phyloP scores from a whole-genome alignment of 1,140 invertebrate genomes.

The Anastrepha obliqua region DNA sequence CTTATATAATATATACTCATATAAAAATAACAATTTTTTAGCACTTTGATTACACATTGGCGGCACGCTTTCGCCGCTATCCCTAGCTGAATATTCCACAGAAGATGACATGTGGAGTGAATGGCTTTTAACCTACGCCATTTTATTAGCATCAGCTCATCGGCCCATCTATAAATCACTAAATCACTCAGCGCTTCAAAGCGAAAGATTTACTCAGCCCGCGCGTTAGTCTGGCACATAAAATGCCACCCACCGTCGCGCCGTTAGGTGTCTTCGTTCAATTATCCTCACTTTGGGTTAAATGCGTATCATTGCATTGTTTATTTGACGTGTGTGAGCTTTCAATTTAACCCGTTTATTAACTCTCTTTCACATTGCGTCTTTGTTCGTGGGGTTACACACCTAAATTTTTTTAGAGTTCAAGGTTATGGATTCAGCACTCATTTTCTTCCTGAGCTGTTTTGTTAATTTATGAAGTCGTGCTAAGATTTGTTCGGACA shows the following conservation, averaged over 20 bases:
- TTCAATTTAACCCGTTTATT: slow-evolving; percentile 24
- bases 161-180: too few species aligned
- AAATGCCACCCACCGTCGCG: not conserved
- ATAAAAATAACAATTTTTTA: too few species aligned
- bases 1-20: too few species aligned
- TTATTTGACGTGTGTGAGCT: not conserved
- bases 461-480: slow-evolving; percentile 21
- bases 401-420: not conserved
- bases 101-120: too few species aligned
- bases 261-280: not conserved
- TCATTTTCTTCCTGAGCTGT: not conserved
- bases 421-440: slow-evolving; percentile 20
- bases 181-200: too few species aligned
- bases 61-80: too few species aligned
- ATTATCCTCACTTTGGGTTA: not conserved
- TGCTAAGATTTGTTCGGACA: not conserved
- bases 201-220: too few species aligned
- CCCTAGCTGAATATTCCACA: too few species aligned
- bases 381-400: slow-evolving; percentile 3
- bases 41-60: too few species aligned
- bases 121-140: too few species aligned
- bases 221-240: not conserved
- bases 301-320: not conserved
- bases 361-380: not conserved
- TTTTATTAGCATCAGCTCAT: too few species aligned